Percentiles rank a stretch among this genome's conserved stretches.
Conservation (phyloP, 2,888 invertebrate species). For the Conus canariensis region DNA sequence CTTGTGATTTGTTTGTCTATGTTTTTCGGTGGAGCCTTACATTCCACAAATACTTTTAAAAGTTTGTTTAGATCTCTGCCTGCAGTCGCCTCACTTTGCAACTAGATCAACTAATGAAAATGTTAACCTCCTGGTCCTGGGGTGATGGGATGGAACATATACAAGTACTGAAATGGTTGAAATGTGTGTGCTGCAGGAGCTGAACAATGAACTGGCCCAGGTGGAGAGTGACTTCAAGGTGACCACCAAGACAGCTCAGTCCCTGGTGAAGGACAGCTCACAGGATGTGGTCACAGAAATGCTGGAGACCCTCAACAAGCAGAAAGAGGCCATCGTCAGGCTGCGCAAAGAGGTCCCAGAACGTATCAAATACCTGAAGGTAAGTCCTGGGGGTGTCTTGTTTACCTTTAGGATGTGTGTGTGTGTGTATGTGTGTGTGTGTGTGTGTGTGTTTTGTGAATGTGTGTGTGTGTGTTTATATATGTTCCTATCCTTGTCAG, state of each 20-base stretch:
- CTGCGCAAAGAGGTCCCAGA: slow-evolving; percentile 86
- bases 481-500: no score
- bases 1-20: no score
- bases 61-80: no score
- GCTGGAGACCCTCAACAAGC: slow-evolving; percentile 86
- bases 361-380: slow-evolving; percentile 83
- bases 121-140: no score
- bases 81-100: no score
- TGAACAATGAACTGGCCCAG: slow-evolving; percentile 90
- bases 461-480: no score
- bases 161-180: no score
- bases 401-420: neutral
- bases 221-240: slow-evolving; percentile 94
- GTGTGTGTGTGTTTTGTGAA: neutral
- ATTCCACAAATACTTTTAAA: no score
- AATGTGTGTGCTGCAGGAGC: slow-evolving; percentile 80
- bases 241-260: slow-evolving; percentile 94
- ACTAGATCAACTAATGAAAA: no score
- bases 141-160: no score
- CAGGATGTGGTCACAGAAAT: slow-evolving; percentile 94
- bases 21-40: no score
- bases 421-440: neutral
- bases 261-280: slow-evolving; percentile 91
- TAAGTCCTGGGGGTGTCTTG: neutral
- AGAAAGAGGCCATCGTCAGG: slow-evolving; percentile 74